Base-by-base conservation (phyloP, 2,888 invertebrate species). In the Elmis aenea region DNA sequence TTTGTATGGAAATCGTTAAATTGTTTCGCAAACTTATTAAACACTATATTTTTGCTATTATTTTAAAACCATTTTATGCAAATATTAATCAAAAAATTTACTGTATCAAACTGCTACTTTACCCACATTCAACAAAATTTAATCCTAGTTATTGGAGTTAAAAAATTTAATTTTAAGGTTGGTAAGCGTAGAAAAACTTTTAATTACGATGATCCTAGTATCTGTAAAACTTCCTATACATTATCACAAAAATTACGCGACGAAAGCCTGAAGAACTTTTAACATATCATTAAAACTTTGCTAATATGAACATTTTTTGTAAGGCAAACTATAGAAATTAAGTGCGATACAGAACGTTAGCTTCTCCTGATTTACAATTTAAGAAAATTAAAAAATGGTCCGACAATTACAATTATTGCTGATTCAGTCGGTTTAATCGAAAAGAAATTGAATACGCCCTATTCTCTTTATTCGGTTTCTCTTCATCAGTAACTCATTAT, bases 391-490 rank as follows among this genome's bases (percentile, higher is more conserved):
- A 30, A 35, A 39, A 39, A 35, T 34, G 31, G 32, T 20, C 27
- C 20, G 38, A 26, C 39, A 39, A 39, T 39, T 39, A 39, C 34
- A 26, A 31, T 39, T 30, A 39, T 39, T 39, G 34, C 34, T 26
- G 34, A 34, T 30, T 39, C 31, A 31, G 36, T 21, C 36, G 24
- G 13, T 36, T 26, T 36, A 36, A 36, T 36, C 36, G 29, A 24
- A 26, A 26, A 27, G 31, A 21, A 36, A 36, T 26, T 25, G 36
- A 31, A 31, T 30, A 26, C 30, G 36, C 29, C 29, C 24, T 14
- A 15, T 14, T 29, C 35, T 18, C 29, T 29, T 24, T 22, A 13
- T 15, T 23, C 25, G 10, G 28, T 35, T 35, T 26, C 14, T 20
- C n/a, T 8, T 24, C 13, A 8, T 29, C 21, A 13, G 15, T 22